Evolutionary conservation across 2,888 invertebrate genomes (phyloP).

Genomic region (Onchidella celtica): DNA sequence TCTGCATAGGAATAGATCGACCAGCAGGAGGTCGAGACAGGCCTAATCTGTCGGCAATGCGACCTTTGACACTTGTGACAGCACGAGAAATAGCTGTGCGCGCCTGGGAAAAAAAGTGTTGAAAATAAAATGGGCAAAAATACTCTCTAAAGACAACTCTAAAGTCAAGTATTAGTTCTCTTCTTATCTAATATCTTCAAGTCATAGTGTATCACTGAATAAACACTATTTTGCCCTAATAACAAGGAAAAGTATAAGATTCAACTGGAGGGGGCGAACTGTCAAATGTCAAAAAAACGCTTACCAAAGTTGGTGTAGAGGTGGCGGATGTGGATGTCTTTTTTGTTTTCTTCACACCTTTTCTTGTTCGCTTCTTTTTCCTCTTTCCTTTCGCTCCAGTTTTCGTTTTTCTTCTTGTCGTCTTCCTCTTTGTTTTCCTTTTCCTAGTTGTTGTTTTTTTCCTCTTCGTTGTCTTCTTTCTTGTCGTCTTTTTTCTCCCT

Average conservation of each 20-base stretch:
- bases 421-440: slow-evolving; percentile 41
- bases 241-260: too few relatives aligned
- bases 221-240: too few relatives aligned
- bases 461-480: slow-evolving; percentile 52
- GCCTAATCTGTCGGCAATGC: slow-evolving; percentile 72
- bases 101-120: slow-evolving; percentile 31
- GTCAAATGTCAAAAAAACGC: background rate
- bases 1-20: slow-evolving; percentile 72
- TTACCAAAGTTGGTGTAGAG: background rate
- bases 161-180: too few relatives aligned
- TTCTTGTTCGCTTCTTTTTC: slow-evolving; percentile 47
- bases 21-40: slow-evolving; percentile 70
- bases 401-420: slow-evolving; percentile 33
- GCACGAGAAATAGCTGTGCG: slow-evolving; percentile 29
- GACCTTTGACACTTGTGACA: slow-evolving; percentile 51
- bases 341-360: slow-evolving; percentile 13
- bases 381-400: slow-evolving; percentile 31
- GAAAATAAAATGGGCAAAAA: too few relatives aligned
- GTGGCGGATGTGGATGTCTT: background rate
- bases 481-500: slow-evolving; percentile 52
- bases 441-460: slow-evolving; percentile 25
- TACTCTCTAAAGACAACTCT: too few relatives aligned
- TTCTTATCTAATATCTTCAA: too few relatives aligned
- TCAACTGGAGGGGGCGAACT: too few relatives aligned
- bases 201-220: too few relatives aligned